Evolutionary conservation across 2,113 vertebrate species (phyloP).

Genomic region (Callaeas wilsoni): DNA sequence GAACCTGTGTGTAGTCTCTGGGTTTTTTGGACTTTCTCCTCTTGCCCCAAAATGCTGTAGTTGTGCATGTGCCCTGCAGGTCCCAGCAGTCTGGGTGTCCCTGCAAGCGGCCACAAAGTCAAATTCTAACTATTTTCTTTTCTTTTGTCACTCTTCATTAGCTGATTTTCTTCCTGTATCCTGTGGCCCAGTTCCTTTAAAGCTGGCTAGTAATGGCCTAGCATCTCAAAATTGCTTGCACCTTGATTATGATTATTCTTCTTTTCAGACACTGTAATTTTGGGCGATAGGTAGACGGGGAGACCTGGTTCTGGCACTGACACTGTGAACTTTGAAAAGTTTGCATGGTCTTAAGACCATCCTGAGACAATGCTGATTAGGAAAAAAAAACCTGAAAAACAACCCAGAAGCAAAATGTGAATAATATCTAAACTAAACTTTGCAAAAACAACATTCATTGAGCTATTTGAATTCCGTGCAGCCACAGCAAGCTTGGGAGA

Average conservation of each 20-base stretch:
- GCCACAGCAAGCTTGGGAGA: not conserved
- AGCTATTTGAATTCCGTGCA: conserved; percentile 12
- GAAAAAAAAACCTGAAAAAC: not conserved
- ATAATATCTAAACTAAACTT: not conserved
- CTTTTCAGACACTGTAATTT: not conserved
- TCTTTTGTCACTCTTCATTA: not conserved
- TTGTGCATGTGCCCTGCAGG: not conserved
- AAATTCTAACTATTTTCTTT: not conserved
- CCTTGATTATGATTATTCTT: not conserved
- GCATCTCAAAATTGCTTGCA: not conserved
- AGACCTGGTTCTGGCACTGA: not conserved
- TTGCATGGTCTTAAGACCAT: not conserved
- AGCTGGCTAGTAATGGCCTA: not conserved
- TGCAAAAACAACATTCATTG: not conserved
- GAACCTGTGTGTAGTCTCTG: rapidly evolving
- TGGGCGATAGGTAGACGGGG: not conserved
- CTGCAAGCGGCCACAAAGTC: not conserved
- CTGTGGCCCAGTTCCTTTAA: not conserved
- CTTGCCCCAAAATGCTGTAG: not conserved
- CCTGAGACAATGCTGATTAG: not conserved
- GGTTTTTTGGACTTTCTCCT: not conserved
- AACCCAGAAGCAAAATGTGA: not conserved
- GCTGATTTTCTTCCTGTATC: not conserved
- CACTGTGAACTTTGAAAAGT: not conserved
- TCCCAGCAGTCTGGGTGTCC: not conserved